Evolutionary conservation across 2,888 invertebrate species (phyloP), one percentile per base, ranked within the genome.

Genomic region (Hermaeophaga mercurialis): DNA sequence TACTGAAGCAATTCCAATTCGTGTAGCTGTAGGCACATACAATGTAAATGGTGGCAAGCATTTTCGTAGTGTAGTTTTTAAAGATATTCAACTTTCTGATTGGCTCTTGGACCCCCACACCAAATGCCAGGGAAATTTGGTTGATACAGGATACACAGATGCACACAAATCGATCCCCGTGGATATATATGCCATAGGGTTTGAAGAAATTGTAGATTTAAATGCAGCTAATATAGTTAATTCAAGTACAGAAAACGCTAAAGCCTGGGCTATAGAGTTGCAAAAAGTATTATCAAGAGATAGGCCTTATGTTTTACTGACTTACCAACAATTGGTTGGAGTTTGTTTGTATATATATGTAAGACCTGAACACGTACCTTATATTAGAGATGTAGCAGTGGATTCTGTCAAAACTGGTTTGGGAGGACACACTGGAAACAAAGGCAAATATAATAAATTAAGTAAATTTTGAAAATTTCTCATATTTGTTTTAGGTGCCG

Each of bases 31-130:
- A 49, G 98, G 96, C 11, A 99, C 99, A 0, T 99, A 98, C 80
- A 99, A 99, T 79, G 98, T 99, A 0, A 99, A 99, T 79, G 99
- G 99, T 33, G 99, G 99, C 2, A 97, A 96, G 79, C 96, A 97
- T 79, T 97, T 99, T 73, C 86, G 96, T 65, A 96, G 95, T 77
- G 89, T 99, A 50, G 97, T 93, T 19, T 94, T 94, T 75, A 96
- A 95, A 78, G 91, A 93, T 75, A 84, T 90, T 0, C 88, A 92
- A 1, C 78, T 95, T 28, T 84, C 91, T 9, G 93, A 94, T 78
- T 95, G 95, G 95, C 79, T 97, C 18, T 78, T 96, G 38, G 96
- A 96, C 77, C 89, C 91, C 38, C 88, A 88, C 50, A 83, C 85
- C 60, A 75, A 82, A 60, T 79, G 82, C n/a, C 58, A 66, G 15